Conservation (phyloP, 2,113 vertebrate species). For the Ceyx cyanopectus region DNA sequence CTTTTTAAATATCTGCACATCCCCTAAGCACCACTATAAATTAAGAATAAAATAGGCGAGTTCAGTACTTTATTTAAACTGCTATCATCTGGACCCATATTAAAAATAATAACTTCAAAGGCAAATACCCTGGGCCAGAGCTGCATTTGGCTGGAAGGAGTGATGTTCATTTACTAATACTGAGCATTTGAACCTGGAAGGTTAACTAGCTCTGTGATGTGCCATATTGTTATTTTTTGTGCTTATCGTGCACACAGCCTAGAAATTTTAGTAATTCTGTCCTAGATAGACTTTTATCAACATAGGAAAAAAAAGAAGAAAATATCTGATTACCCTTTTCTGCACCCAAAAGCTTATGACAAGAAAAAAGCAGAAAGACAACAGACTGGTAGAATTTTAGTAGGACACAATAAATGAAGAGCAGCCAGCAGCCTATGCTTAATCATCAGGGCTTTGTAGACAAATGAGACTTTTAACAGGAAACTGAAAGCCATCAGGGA, state of each 20-base stretch:
- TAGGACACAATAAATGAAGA: background rate
- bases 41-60: constrained; percentile 65
- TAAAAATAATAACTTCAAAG: constrained; percentile 7
- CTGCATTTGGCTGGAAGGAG: background rate
- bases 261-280: background rate
- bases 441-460: background rate
- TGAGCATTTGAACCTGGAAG: background rate
- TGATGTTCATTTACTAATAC: background rate
- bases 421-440: background rate
- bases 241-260: background rate
- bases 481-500: background rate
- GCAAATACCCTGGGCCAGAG: background rate
- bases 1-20: constrained; percentile 67
- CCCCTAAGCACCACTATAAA: constrained; percentile 61
- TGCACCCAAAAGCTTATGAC: background rate
- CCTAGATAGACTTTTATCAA: background rate
- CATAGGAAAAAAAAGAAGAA: rapidly evolving
- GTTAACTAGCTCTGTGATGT: background rate
- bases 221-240: background rate
- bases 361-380: background rate
- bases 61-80: constrained; percentile 72
- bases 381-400: background rate
- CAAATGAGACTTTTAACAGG: background rate
- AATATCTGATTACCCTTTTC: background rate
- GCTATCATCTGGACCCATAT: constrained; percentile 18